Evolutionary conservation across 2,888 invertebrate species (phyloP), one percentile per base, ranked within the genome.

Genomic region (Prenolepis imparis): DNA sequence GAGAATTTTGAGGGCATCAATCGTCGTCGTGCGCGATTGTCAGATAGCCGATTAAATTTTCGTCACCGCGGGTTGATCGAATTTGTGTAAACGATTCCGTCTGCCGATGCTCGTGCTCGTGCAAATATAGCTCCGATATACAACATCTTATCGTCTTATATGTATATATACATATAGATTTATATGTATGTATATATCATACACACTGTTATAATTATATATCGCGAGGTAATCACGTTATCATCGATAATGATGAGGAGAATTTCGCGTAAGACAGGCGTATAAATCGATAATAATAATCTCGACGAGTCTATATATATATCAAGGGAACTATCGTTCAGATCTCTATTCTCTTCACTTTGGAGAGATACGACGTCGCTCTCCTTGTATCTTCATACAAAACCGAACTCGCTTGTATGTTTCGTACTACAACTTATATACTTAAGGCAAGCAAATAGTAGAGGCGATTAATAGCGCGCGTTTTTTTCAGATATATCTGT

Each of bases 401-500:
- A 75, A 73, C 21, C 86, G 72, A 86, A 83, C 57, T 82, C 80
- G 89, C 89, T 89, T 90, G 81, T 87, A 90, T 84, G 84, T 90
- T 89, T 90, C 89, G 85, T 88, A 89, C 85, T 48, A 81, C 63
- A 66, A 41, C 39, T 5, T 15, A 57, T 90, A 82, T 55, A 75
- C 32, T 83, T 84, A 88, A 86, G 80, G 57, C 72, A 82, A 73
- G 77, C 70, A 73, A 68, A 41, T 64, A 48, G 15, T 82, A 84
- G 84, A 24, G 70, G 4, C 61, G 64, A 74, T 36, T 57, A 44
- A 44, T 84, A 83, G 83, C 64, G 64, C 81, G 61, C 52, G 78
- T n/a, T 80, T 44, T 57, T 32, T 41, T 44, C 41, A 44, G 8
- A 63, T 52, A 21, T 39, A 4, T 52, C n/a, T n/a, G 63, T 39